A percentile compares a stretch with the other conserved stretches of the same genome.
Conservation (phyloP, 2,113 vertebrate species). For the Pachyramphus minor region DNA sequence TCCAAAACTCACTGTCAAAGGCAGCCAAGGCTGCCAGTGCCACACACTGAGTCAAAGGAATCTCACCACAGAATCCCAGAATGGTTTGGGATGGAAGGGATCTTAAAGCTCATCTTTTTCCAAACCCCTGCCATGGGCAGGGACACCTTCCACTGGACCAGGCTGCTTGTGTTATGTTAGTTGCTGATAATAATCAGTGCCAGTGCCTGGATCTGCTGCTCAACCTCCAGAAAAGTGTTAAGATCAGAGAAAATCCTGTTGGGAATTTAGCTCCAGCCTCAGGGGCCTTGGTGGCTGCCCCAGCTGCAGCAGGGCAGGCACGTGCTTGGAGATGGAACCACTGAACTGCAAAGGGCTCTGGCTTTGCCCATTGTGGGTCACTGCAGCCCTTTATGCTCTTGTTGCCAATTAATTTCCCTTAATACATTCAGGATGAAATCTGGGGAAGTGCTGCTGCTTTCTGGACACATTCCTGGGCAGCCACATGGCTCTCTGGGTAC, state of each 20-base stretch:
- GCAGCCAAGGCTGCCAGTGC: background rate
- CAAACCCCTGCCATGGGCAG: background rate
- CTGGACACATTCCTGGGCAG: background rate
- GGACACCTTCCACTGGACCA: background rate
- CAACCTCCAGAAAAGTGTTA: background rate
- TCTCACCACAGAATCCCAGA: background rate
- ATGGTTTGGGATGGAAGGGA: background rate
- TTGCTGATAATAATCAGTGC: background rate
- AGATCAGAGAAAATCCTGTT: background rate
- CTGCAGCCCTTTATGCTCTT: background rate
- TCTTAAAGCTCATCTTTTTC: background rate
- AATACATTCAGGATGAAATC: background rate
- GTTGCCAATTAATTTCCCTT: background rate
- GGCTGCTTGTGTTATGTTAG: background rate
- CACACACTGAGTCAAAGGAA: background rate
- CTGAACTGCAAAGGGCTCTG: background rate
- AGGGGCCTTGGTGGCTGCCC: rapidly evolving
- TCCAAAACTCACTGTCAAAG: background rate
- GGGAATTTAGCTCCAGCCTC: background rate
- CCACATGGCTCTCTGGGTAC: background rate
- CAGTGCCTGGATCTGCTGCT: background rate
- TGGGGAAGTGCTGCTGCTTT: background rate
- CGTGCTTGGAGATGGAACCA: rapidly evolving
- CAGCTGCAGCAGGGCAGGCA: background rate
- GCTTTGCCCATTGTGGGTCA: background rate